A percentile compares a stretch with the other conserved stretches of the same genome.
These are phyloP conservation scores for Urechis unicinctus DNA, from an alignment of 2,888 invertebrate species.

Conservation along the genomic window DNA sequence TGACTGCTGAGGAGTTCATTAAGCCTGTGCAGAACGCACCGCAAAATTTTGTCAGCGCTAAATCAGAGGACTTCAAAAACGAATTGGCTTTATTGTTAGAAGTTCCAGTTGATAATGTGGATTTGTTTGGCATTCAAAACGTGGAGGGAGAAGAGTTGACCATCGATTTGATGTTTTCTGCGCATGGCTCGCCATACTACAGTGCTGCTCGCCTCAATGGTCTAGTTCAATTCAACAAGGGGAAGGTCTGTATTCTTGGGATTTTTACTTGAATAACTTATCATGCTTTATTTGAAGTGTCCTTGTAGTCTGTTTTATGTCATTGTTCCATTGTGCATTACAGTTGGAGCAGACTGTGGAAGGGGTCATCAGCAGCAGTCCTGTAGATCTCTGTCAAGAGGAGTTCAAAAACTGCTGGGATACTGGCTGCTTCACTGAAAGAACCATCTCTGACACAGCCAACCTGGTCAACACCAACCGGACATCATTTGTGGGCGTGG, in stretches of 20 bases:
- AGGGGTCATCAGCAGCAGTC: no score
- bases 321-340: not conserved
- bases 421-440: conserved; percentile 79
- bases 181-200: conserved; percentile 91
- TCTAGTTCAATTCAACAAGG: conserved; percentile 58
- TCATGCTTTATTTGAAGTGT: no score
- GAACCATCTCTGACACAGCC: conserved; percentile 56
- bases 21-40: conserved; percentile 77
- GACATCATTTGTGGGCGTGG: conserved; percentile 90
- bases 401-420: conserved; percentile 31
- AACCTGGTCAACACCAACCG: conserved; percentile 91
- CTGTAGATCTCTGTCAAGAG: conserved; percentile 62
- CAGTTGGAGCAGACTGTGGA: conserved; percentile 56
- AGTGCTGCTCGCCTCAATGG: conserved; percentile 91
- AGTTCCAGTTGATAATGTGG: conserved; percentile 1
- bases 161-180: conserved; percentile 80
- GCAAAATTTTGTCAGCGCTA: not conserved
- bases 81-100: conserved; percentile 8
- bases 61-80: conserved; percentile 3
- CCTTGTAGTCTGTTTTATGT: not conserved
- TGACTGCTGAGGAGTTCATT: conserved; percentile 84
- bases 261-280: no score
- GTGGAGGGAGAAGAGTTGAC: conserved; percentile 1
- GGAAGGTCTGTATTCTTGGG: conserved; percentile 22
- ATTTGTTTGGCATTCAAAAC: conserved; percentile 67